These are phyloP conservation scores for Odocoileus hemionus DNA, from an alignment of 2,113 vertebrate genomes.

Conservation along the genomic window DNA sequence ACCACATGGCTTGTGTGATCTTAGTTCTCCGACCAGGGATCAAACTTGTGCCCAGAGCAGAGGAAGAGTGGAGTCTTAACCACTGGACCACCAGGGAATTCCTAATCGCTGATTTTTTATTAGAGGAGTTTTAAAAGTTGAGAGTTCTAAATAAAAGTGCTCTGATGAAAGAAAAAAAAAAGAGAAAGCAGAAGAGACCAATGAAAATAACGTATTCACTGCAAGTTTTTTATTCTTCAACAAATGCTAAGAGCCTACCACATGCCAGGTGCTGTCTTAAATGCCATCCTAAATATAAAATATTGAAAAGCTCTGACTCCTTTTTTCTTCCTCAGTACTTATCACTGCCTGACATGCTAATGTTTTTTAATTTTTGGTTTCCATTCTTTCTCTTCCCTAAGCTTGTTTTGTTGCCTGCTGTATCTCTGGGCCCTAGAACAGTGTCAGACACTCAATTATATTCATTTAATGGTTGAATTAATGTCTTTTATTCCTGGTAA, in stretches of 20 bases:
- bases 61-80: background rate
- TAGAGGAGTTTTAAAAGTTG: background rate
- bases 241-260: background rate
- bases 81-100: background rate
- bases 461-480: background rate
- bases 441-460: background rate
- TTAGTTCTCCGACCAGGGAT: background rate
- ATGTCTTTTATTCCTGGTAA: background rate
- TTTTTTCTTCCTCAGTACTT: background rate
- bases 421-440: background rate
- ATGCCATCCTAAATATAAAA: background rate
- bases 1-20: background rate
- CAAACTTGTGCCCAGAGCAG: background rate
- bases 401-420: background rate
- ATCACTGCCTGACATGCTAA: background rate
- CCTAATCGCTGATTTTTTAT: background rate
- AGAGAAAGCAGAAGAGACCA: background rate
- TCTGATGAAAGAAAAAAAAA: background rate
- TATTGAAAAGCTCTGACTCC: background rate
- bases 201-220: background rate
- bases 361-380: slow-evolving; percentile 10
- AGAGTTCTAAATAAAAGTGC: background rate
- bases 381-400: background rate
- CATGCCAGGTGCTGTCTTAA: background rate
- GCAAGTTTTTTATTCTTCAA: background rate